phyloP scores from a whole-genome alignment of 2,797 vertebrate genomes.

The Spheniscus humboldti region DNA sequence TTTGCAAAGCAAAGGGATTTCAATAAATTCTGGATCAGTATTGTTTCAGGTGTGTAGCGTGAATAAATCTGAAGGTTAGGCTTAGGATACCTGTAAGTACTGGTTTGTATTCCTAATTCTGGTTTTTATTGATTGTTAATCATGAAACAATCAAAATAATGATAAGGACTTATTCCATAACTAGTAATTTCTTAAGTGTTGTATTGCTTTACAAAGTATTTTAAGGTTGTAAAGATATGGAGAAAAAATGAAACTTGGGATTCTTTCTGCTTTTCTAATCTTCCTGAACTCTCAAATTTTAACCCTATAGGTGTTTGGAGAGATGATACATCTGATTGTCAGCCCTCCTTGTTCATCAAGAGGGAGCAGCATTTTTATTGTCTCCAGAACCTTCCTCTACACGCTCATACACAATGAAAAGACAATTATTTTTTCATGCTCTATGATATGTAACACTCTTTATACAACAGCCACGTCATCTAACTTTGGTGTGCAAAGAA shows the following conservation, averaged over 20 bases:
- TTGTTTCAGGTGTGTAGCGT: neutral
- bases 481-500: neutral
- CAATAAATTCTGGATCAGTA: neutral
- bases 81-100: neutral
- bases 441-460: neutral
- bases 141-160: neutral
- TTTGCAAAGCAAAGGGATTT: neutral
- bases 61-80: neutral
- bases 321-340: neutral
- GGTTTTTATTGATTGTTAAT: neutral
- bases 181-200: neutral
- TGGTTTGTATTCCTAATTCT: neutral
- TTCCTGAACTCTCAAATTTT: neutral
- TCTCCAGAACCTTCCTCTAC: neutral
- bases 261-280: neutral
- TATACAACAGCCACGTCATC: neutral
- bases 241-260: neutral
- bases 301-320: neutral
- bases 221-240: neutral
- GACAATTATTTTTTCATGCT: neutral
- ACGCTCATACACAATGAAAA: neutral
- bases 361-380: neutral
- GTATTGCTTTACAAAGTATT: neutral
- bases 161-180: neutral
- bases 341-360: neutral